Conservation (phyloP, 1,140 invertebrate genomes). For the Prorops nasuta region DNA sequence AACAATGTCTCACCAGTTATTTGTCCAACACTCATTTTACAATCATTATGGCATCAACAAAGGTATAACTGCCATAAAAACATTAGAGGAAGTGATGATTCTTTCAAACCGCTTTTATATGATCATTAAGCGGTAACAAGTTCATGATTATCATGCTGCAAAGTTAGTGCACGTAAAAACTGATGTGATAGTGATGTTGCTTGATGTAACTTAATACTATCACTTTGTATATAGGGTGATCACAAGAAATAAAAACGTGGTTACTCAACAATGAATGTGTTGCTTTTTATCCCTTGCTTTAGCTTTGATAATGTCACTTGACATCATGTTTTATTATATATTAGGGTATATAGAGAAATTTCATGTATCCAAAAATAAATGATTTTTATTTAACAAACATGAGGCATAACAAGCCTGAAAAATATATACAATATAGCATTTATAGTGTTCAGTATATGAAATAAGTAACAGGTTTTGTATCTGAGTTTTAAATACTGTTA, state of each 20-base stretch:
- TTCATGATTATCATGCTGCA: conserved; percentile 6
- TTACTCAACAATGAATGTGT: too few species aligned
- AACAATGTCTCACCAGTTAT: conserved; percentile 21
- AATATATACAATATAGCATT: conserved; percentile 31
- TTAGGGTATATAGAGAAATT: too few species aligned
- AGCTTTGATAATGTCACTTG: too few species aligned
- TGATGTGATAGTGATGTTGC: conserved; percentile 24
- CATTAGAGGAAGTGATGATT: too few species aligned
- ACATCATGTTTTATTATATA: too few species aligned
- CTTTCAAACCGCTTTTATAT: too few species aligned
- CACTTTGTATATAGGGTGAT: conserved; percentile 46
- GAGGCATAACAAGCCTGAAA: too few species aligned
- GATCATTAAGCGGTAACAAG: not conserved
- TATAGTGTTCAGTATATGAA: not conserved
- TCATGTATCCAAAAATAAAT: too few species aligned
- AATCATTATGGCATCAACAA: conserved; percentile 17
- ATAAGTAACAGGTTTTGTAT: not conserved
- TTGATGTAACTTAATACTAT: conserved; percentile 25
- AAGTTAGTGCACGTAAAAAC: conserved; percentile 7
- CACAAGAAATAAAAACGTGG: too few species aligned
- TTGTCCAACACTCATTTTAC: conserved; percentile 25
- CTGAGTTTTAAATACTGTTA: not conserved
- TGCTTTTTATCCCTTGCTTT: too few species aligned
- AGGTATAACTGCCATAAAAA: conserved; percentile 23
- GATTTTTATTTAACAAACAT: too few species aligned